A percentile compares a stretch with the other conserved stretches of the same genome.
Conservation (phyloP, 2,888 invertebrate species). For the Dasysyrphus tricinctus region DNA sequence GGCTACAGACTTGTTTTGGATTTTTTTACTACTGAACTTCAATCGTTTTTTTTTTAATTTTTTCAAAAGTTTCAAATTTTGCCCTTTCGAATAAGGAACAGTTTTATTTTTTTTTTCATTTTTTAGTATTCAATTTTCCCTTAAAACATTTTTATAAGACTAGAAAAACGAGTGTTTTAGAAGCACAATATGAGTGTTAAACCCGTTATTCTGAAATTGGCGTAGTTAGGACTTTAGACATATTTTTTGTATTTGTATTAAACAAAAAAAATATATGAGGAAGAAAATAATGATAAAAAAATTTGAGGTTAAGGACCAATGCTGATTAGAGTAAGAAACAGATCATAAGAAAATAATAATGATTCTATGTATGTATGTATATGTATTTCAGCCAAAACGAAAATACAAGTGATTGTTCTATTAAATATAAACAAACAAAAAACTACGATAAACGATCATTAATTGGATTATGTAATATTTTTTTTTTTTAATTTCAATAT, state of each 20-base stretch:
- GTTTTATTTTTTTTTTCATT: constrained; percentile 37
- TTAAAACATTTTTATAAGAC: constrained; percentile 11
- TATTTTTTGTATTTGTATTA: constrained; percentile 72
- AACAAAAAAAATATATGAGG: too few relatives aligned
- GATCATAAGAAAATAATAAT: background rate
- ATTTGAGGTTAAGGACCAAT: constrained; percentile 22
- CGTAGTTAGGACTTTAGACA: constrained; percentile 69
- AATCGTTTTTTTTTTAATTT: background rate
- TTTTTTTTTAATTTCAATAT: constrained; percentile 54
- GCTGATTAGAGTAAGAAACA: background rate
- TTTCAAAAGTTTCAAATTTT: constrained; percentile 1
- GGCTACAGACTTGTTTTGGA: constrained; percentile 14
- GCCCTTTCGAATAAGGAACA: constrained; percentile 29
- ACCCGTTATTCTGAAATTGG: constrained; percentile 34
- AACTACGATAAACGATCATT: constrained; percentile 34
- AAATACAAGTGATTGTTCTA: constrained; percentile 64
- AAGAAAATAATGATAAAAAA: constrained; percentile 14
- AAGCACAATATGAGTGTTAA: constrained; percentile 23
- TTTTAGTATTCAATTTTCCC: background rate
- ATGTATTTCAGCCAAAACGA: constrained; percentile 32
- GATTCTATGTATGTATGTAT: background rate
- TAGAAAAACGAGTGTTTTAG: constrained; percentile 1
- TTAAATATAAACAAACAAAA: constrained; percentile 36
- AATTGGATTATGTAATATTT: constrained; percentile 33
- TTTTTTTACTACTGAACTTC: background rate